These are phyloP conservation scores for Rutpela maculata DNA, from an alignment of 2,888 invertebrate genomes.

Conservation along the genomic window DNA sequence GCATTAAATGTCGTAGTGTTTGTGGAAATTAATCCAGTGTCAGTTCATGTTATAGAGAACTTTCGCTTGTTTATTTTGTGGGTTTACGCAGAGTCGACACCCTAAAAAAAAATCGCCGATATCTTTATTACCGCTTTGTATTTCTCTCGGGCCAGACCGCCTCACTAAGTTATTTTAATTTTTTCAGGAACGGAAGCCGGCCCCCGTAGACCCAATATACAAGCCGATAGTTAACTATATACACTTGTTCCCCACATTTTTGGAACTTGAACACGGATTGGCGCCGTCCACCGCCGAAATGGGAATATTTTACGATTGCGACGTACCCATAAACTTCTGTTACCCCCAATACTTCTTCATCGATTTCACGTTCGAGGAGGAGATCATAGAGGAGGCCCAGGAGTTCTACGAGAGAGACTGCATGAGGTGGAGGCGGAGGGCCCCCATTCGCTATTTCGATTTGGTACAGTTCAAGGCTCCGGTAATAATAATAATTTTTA, in stretches of 20 bases:
- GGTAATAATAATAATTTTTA: no score
- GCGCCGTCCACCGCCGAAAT: conserved; percentile 64
- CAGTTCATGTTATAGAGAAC: no score
- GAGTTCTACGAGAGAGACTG: conserved; percentile 41
- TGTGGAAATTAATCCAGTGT: no score
- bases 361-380: conserved; percentile 41
- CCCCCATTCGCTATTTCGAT: conserved; percentile 35
- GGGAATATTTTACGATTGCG: conserved; percentile 49
- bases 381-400: conserved; percentile 25
- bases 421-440: conserved; percentile 28
- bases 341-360: conserved; percentile 58
- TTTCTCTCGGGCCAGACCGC: background rate
- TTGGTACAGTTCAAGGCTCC: conserved; percentile 20
- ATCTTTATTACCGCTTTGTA: no score
- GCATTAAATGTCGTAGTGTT: no score
- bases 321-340: conserved; percentile 58
- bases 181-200: conserved; percentile 53
- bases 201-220: conserved; percentile 54
- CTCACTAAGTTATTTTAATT: conserved; percentile 44
- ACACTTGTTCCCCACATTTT: conserved; percentile 76
- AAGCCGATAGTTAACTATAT: conserved; percentile 66
- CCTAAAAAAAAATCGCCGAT: no score
- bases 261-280: conserved; percentile 75
- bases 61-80: no score
- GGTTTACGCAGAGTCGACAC: no score